Percentiles rank a stretch among this genome's conserved stretches.
phyloP scores from a whole-genome alignment of 1,140 invertebrate species.

The Cryptotermes secundus region DNA sequence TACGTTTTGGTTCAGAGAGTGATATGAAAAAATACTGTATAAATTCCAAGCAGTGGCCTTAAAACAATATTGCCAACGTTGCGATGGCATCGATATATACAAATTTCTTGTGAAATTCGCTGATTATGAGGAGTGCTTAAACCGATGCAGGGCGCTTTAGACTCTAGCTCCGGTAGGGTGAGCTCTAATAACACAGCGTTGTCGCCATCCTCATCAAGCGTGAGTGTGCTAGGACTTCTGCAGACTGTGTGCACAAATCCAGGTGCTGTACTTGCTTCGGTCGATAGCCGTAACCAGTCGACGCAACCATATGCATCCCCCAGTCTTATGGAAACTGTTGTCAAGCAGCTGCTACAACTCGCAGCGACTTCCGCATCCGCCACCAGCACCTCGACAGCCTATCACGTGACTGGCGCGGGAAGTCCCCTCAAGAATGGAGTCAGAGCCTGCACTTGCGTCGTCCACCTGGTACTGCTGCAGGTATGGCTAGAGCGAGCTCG shows the following conservation, averaged over 20 bases:
- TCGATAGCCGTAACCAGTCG: not conserved
- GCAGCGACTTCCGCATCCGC: not conserved
- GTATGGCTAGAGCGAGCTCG: slow-evolving; percentile 34
- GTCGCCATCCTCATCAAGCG: not conserved
- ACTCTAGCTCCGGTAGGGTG: not conserved
- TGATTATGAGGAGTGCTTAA: not conserved
- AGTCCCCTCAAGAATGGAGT: slow-evolving; percentile 38
- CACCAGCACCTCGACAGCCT: not conserved
- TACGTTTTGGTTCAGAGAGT: no score
- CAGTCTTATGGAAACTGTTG: slow-evolving; percentile 34
- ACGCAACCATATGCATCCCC: not conserved
- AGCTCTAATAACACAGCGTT: not conserved
- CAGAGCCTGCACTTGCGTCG: slow-evolving; percentile 43
- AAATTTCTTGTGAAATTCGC: not conserved
- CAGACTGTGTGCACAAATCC: slow-evolving; percentile 37
- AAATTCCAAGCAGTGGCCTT: no score
- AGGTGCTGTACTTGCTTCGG: not conserved
- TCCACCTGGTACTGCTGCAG: slow-evolving; percentile 45
- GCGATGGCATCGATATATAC: no score
- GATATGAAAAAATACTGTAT: no score
- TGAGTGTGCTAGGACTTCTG: slow-evolving; percentile 37
- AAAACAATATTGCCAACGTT: no score
- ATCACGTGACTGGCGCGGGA: slow-evolving; percentile 5
- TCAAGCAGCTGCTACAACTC: slow-evolving; percentile 33
- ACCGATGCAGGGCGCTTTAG: not conserved